Evolutionary conservation across 2,888 invertebrate species (phyloP), one percentile per base, ranked within the genome.

Genomic region (Drosophila greeni): DNA sequence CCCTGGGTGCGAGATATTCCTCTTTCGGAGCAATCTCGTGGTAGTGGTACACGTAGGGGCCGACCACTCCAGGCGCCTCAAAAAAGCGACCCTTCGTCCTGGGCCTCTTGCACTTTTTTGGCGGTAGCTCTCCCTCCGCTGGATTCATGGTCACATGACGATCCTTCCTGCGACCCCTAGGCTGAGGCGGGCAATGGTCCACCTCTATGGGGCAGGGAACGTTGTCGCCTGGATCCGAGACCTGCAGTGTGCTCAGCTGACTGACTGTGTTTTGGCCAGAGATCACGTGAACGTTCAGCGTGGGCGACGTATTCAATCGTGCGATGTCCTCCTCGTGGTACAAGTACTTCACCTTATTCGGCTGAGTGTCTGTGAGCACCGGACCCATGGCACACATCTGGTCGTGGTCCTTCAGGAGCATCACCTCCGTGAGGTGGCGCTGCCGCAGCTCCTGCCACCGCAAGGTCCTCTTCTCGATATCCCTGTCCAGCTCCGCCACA

Each of bases 21-120:
- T 45, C 16, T 7, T 8, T 18, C 1, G 68, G 66, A 1, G 57
- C 34, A 0, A 67, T 16, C 24, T 59, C 37, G 12, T 68, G 66
- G 45, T 66, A 68, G 24, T 66, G 23, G n/a, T 68, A 66, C 26
- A 45, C 5, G 8, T 34, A 66, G 3, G 69, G 69, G 0, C 24
- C 4, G n/a, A 37, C 24, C 6, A 9, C 31, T 2, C 12, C 20
- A 0, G 36, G 5, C 2, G 36, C 9, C 24, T 7, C 9, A 2
- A 66, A 66, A 14, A 59, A 68, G 18, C 57, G 58, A 0, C 33
- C 18, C 1, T 31, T n/a, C 3, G 1, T 43, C 3, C 1, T 2
- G 6, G 0, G 12, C 5, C 26, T 45, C 29, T 12, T 12, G 24
- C 65, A 31, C 11, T 11, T 6, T 0, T 11, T 6, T 0, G 11